Percentiles rank a stretch among this genome's conserved stretches.
Conservation (phyloP, 2,113 vertebrate species). For the Mesoclemmys tuberculata region DNA sequence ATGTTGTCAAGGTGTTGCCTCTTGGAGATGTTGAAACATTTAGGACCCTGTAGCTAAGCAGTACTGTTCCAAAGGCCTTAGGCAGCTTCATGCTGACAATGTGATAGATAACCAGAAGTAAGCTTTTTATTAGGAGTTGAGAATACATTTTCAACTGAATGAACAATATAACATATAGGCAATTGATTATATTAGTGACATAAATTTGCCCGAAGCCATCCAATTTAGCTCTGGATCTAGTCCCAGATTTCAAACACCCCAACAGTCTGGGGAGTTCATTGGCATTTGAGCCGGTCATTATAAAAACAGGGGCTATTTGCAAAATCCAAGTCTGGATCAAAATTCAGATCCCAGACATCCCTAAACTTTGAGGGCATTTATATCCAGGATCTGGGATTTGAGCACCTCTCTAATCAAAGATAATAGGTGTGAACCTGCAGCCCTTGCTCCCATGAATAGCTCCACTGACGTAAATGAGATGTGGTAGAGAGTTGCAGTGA, state of each 20-base stretch:
- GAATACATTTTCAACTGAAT: fast-evolving
- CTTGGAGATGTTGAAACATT: conserved; percentile 55
- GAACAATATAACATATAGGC: neutral
- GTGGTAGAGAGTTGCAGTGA: neutral
- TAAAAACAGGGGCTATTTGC: neutral
- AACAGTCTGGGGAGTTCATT: neutral
- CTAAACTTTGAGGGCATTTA: neutral
- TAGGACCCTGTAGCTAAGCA: conserved; percentile 53
- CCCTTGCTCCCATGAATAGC: neutral
- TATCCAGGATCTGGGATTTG: neutral
- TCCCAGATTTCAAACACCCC: conserved; percentile 21
- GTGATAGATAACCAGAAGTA: conserved; percentile 44
- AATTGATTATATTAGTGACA: conserved; percentile 1
- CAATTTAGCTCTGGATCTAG: conserved; percentile 20
- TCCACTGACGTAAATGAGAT: neutral
- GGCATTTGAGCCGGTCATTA: neutral
- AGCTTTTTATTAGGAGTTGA: neutral
- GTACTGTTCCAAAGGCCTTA: conserved; percentile 28
- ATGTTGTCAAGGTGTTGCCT: conserved; percentile 62
- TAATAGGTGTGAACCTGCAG: neutral
- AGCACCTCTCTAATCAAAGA: conserved; percentile 6
- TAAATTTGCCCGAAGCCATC: neutral
- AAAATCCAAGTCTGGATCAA: neutral
- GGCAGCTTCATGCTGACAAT: neutral
- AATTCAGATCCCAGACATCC: neutral